Percentiles rank a stretch among this genome's conserved stretches.
Evolutionary conservation across 2,113 vertebrate species (phyloP).

Genomic region (Hippocampus barbouri): DNA sequence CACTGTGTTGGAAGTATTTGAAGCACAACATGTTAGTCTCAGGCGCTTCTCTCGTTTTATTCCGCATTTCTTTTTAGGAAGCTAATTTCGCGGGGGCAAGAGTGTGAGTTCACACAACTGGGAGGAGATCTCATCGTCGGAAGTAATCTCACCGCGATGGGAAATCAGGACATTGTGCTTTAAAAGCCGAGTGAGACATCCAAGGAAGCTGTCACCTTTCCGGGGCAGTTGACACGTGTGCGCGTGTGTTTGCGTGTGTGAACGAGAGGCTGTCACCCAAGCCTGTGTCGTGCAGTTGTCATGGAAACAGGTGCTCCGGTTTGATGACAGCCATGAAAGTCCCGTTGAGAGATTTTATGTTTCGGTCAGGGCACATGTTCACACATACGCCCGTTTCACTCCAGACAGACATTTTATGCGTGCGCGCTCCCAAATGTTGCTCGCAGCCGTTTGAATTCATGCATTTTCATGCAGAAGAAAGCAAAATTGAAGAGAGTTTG

Average conservation of each 20-base stretch:
- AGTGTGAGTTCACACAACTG: background rate
- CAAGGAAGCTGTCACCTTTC: constrained; percentile 13
- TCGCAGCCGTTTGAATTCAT: background rate
- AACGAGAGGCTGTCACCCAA: constrained; percentile 44
- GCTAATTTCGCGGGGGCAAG: background rate
- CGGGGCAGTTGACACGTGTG: constrained; percentile 23
- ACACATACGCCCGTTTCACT: constrained; percentile 24
- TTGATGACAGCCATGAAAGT: constrained; percentile 63
- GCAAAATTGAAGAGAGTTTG: too few species aligned
- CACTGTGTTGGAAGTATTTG: background rate
- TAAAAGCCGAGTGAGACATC: constrained; percentile 17
- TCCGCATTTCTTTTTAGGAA: background rate
- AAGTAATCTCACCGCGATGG: background rate
- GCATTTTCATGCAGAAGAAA: background rate
- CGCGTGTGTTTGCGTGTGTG: constrained; percentile 11
- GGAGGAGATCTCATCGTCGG: background rate
- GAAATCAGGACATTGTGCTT: background rate
- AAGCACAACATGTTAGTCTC: background rate
- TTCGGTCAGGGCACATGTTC: constrained; percentile 27
- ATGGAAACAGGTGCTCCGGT: constrained; percentile 61
- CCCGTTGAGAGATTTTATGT: constrained; percentile 55
- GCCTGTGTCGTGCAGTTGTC: constrained; percentile 59
- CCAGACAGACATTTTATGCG: constrained; percentile 16
- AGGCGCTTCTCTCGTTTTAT: background rate
- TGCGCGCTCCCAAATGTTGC: constrained; percentile 7